Base-by-base conservation (phyloP, 2,113 vertebrate species). In the Phylloscopus trochiloides region DNA sequence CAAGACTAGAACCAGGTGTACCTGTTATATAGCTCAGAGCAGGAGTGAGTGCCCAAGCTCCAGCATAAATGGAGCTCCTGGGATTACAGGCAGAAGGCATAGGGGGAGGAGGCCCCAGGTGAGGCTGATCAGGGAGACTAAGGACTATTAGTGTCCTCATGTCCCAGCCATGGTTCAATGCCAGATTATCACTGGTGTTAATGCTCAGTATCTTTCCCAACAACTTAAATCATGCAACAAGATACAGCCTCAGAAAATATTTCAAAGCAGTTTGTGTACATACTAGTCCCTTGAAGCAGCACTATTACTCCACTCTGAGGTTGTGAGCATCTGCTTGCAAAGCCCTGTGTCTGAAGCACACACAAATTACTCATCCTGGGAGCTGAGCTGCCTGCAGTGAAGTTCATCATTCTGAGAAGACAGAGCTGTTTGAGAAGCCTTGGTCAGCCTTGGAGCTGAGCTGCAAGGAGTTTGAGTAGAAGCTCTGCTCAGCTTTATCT, bases 1-100 rank as follows among this genome's bases (percentile, higher is more conserved):
- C 11, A 45, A 17, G 5, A 34, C 16, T 12, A 2, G 2, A 52
- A 6, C 22, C 3, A 47, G 1, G 2, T 14, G 3, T 2, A 25
- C 4, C 14, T 40, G 7, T 28, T 51, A 24, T 1, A 6, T 1
- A 62, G 6, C 16, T 51, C 29, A 91, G 31, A 21, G 9, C 2
- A 36, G 7, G 17, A 26, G 4, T 4, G 3, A 28, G n/a, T 19
- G 3, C 6, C 24, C 26, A 73, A 66, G 6, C 1, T 9, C 19
- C 17, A 54, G 1, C 0, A 62, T 66, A 74, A 87, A 43, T 31
- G 17, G 45, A 81, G 19, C 25, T 92, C 43, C 50, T 68, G 50
- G 17, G 18, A 17, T 31, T 31, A 42, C 4, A 6, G 26, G 28
- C 24, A 85, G 51, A 66, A 73, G 24, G 61, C 15, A 32, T 9